Percentiles rank a stretch among this genome's conserved stretches.
These are phyloP conservation scores for Biston betularia DNA, from an alignment of 2,888 invertebrate genomes.

Conservation along the genomic window DNA sequence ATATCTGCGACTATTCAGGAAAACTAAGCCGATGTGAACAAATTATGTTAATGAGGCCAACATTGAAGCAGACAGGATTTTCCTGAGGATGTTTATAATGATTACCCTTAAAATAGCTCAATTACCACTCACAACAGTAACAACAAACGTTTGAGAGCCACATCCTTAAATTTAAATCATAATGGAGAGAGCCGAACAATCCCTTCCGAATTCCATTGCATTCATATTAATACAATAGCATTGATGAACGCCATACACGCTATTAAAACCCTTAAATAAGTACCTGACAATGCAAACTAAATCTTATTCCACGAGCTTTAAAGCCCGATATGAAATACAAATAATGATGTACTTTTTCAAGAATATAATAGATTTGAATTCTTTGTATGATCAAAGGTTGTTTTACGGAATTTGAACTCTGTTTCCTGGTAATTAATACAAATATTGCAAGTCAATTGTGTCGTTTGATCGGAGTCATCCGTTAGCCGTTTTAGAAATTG, in stretches of 20 bases:
- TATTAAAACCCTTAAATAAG: constrained; percentile 37
- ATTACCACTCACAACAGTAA: constrained; percentile 18
- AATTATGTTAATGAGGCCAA: background rate
- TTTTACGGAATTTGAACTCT: constrained; percentile 48
- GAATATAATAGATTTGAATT: constrained; percentile 48
- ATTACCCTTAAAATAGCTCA: constrained; percentile 13
- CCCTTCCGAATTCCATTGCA: constrained; percentile 48
- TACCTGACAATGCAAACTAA: constrained; percentile 13
- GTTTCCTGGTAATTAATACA: constrained; percentile 34
- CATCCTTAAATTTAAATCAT: constrained; percentile 37
- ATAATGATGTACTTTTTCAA: constrained; percentile 17
- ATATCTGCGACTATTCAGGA: background rate
- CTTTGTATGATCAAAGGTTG: constrained; percentile 47
- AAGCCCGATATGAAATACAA: constrained; percentile 12
- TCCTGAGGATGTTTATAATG: constrained; percentile 23
- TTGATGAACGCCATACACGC: constrained; percentile 43
- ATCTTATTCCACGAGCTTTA: constrained; percentile 13
- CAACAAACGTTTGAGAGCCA: constrained; percentile 32
- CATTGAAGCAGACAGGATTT: background rate
- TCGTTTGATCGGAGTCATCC: constrained; percentile 35
- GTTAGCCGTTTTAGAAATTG: constrained; percentile 40
- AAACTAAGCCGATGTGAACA: background rate
- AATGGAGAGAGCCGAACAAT: constrained; percentile 40
- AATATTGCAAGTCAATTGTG: constrained; percentile 28
- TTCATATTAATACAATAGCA: constrained; percentile 45